Evolutionary conservation across 1,140 invertebrate genomes (phyloP), one percentile per base, ranked within the genome.

Genomic region (Wasmannia auropunctata): DNA sequence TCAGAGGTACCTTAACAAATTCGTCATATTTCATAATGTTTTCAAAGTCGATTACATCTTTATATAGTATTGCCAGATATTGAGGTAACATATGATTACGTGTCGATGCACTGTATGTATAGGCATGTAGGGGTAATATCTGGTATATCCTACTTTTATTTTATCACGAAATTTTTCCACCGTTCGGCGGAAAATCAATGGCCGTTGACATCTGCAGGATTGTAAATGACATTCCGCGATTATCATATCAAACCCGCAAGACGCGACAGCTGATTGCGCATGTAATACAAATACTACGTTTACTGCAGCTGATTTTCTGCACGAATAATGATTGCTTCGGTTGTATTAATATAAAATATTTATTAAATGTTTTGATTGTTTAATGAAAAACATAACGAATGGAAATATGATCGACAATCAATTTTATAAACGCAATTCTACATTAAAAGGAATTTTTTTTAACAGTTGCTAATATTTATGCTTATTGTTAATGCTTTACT

Each of bases 111-210:
- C 22, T 19, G 14, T 37, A 19, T 19, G 31, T 28, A 22, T 10
- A 7, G 22, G 51, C 19, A 16, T 2, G 60, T 37, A 7, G 19
- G 7, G 4, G 31, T n/a, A 16, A n/a, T 63, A 2, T 25, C 14
- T 67, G 43, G 10, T 22, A 49, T 49, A 31, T 16, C 7, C 31
- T 56, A 19, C 16, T 31, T 51, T 69, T n/a, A n/a, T 67, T 79
- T 67, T 37, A 69, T 51, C 22, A n/a, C 4, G 0, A 22, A 6
- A 40, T 37, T 67, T 19, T n/a, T n/a, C n/a, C 37, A 22, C 1
- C n/a, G 37, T 34, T 80, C 25, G 25, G 19, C 7, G 10, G n/a
- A 37, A 49, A 85, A 75, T 69, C 60, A 22, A 86, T 87, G 31
- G 16, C 8, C 14, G 7, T 3, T 11, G 25, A 56, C 58, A 54